Evolutionary conservation across 2,888 invertebrate species (phyloP), one percentile per base, ranked within the genome.

Genomic region (Pollenia griseotomentosa): DNA sequence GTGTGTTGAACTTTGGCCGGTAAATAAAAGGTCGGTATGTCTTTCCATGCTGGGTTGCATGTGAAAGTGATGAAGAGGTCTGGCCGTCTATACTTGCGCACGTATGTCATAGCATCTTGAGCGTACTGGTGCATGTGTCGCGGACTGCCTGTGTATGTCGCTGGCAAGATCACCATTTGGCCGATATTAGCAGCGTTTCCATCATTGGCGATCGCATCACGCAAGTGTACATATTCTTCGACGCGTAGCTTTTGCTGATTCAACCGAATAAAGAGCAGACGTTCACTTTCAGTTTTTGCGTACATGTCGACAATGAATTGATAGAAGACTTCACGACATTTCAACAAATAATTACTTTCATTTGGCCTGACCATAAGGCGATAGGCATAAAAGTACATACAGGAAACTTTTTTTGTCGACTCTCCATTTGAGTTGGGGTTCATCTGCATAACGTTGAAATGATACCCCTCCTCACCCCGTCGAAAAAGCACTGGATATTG

Each of bases 221-320:
- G n/a, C n/a, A n/a, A n/a, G n/a, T n/a, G n/a, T n/a, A n/a, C n/a
- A n/a, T n/a, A n/a, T n/a, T n/a, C n/a, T n/a, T n/a, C n/a, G n/a
- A n/a, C 55, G 40, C 89, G 86, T 71, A 92, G 83, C 73, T 91
- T 90, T 1, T 33, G 51, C 86, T 93, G 91, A 84, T 93, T 91
- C 6, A 85, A 89, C 44, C 90, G 88, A 23, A 91, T 87, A 83
- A 82, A 93, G 14, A 65, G 48, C 14, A 93, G 83, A 19, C 91
- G 88, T 82, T 92, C 90, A 8, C 85, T 90, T 88, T 93, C 92
- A 33, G 92, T 90, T 88, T 92, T 92, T 0, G 88, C 91, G 88
- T 91, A 92, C 90, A 90, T 89, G 81, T 93, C 92, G 5, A 93
- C 92, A 42, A 90, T 73, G 71, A 86, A 92, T 86, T 93, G 92